phyloP scores from a whole-genome alignment of 2,797 vertebrate species.

The Eremophila alpestris region DNA sequence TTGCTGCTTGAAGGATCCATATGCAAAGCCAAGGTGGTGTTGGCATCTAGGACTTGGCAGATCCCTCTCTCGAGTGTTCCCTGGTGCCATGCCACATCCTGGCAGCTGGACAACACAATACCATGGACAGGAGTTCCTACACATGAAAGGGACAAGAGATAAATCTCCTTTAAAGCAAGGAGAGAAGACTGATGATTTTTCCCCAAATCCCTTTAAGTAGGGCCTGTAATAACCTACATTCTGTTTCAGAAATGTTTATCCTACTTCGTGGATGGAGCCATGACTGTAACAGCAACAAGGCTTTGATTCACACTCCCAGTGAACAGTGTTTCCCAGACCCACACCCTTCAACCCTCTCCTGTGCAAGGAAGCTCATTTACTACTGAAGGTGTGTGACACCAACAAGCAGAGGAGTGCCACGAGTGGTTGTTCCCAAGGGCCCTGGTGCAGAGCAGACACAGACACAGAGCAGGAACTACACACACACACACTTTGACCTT shows the following conservation, averaged over 20 bases:
- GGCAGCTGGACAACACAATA: background rate
- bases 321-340: background rate
- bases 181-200: background rate
- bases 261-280: background rate
- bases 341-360: background rate
- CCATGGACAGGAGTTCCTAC: background rate
- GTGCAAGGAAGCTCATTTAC: background rate
- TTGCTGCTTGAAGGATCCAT: background rate
- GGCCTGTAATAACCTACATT: background rate
- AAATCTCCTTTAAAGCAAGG: background rate
- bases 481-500: rapidly evolving
- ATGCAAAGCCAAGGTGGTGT: background rate
- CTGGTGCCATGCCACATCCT: background rate
- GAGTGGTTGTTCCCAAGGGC: background rate
- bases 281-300: background rate
- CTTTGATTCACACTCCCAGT: background rate
- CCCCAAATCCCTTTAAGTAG: background rate
- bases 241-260: background rate
- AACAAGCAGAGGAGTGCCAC: background rate
- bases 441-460: rapidly evolving
- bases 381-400: background rate
- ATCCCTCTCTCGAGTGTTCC: background rate
- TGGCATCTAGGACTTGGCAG: background rate
- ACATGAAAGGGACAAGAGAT: background rate
- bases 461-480: background rate